Evolutionary conservation across 2,888 invertebrate genomes (phyloP), one percentile per base, ranked within the genome.

Genomic region (Tryphoninae sp.): DNA sequence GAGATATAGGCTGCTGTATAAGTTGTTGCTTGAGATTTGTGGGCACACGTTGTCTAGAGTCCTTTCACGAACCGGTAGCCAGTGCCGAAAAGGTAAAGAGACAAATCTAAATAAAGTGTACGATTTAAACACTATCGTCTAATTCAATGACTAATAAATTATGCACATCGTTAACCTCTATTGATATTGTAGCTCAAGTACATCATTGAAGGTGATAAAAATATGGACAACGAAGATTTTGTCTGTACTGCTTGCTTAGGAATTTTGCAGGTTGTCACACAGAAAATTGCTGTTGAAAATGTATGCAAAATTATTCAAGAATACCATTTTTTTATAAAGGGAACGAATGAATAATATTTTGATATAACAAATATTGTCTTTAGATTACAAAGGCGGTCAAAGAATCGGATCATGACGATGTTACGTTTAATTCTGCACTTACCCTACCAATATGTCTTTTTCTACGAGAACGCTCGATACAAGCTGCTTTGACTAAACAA

Each of bases 201-300:
- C 61, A 80, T 86, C 3, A 73, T 81, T 19, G 82, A 81, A 0
- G 91, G 91, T 0, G 86, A 72, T 22, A 65, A 89, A 2, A 77
- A 86, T 40, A 95, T 94, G 88, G 92, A 92, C 81, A 87, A 90
- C 6, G 94, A 94, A 82, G 83, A 89, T 0, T 93, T 92, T 84
- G 91, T 94, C 0, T 97, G 97, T 87, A 91, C 94, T 0, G 93
- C 94, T 68, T 97, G 97, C 88, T 91, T 97, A 6, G 96, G 96
- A 0, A 92, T 97, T 6, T 93, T 97, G 71, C 95, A 96, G 87
- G 90, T 93, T 2, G 92, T 93, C 82, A 93, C 94, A 13, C 91
- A 95, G 76, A 92, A 94, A 11, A 90, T 92, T n/a, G 91, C 95
- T 33, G 89, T 94, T 8, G 91, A 92, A 83, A 93, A 94, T 84